phyloP scores from a whole-genome alignment of 1,140 invertebrate genomes.

The Drosophila mojavensis region DNA sequence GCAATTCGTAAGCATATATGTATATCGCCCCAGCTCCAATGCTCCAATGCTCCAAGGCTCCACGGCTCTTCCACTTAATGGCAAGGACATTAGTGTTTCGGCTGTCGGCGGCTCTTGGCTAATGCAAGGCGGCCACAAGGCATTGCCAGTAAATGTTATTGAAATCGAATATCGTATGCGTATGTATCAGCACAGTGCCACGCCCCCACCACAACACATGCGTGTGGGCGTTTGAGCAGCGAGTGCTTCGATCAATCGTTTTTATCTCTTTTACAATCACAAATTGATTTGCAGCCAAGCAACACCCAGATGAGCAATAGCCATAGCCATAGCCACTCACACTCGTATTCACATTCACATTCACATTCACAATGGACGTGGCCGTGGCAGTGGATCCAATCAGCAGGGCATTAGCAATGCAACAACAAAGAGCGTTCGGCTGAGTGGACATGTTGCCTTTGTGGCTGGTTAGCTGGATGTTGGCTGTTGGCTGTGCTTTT shows the following conservation, averaged over 20 bases:
- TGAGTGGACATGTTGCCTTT: conserved; percentile 30
- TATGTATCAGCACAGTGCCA: no score
- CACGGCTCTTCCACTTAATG: conserved; percentile 44
- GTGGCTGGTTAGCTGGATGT: background rate
- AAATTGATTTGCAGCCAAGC: conserved; percentile 59
- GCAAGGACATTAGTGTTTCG: conserved; percentile 57
- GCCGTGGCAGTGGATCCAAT: background rate
- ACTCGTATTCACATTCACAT: no score
- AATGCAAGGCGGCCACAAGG: conserved; percentile 43
- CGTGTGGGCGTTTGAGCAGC: conserved; percentile 26
- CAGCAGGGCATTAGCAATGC: conserved; percentile 27
- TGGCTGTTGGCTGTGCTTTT: conserved; percentile 27
- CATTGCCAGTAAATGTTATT: conserved; percentile 68
- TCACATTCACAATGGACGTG: background rate
- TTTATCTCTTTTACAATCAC: conserved; percentile 60
- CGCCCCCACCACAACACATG: conserved; percentile 7
- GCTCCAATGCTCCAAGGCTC: conserved; percentile 1
- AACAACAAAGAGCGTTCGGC: conserved; percentile 13
- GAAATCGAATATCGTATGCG: conserved; percentile 67
- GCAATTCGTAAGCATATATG: conserved; percentile 1
- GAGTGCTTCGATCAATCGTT: conserved; percentile 23
- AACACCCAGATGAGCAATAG: background rate
- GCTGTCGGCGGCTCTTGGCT: conserved; percentile 41
- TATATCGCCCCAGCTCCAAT: background rate
- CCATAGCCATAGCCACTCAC: no score